Conservation (phyloP, 2,888 invertebrate genomes). For the Melieria picta region DNA sequence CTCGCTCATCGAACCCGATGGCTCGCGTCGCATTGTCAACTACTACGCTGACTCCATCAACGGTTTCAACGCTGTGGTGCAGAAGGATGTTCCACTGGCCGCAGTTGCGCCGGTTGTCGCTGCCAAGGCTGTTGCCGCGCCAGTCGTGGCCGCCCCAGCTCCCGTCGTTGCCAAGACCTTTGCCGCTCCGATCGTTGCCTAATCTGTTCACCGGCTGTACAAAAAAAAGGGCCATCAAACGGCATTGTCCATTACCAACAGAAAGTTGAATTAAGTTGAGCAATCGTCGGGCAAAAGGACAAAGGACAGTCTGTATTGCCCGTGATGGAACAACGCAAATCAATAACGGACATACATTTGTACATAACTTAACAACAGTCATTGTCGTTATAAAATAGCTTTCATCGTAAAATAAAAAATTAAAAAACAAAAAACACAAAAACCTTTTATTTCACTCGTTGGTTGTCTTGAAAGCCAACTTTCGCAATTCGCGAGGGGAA, state of each 20-base stretch:
- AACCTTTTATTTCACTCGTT: background rate
- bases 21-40: conserved; percentile 67
- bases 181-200: conserved; percentile 57
- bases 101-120: conserved; percentile 65
- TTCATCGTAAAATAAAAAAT: conserved; percentile 54
- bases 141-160: conserved; percentile 54
- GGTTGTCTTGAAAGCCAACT: conserved; percentile 18
- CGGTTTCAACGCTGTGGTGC: conserved; percentile 68
- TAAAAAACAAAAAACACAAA: conserved; percentile 37
- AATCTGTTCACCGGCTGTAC: conserved; percentile 31
- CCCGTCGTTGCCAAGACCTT: conserved; percentile 55
- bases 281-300: too few relatives aligned
- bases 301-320: background rate
- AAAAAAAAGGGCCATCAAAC: background rate
- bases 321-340: conserved; percentile 45
- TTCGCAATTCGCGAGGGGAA: too few relatives aligned
- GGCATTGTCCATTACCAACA: too few relatives aligned
- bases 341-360: conserved; percentile 64
- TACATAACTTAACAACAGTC: conserved; percentile 57
- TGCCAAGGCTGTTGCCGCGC: conserved; percentile 55
- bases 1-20: conserved; percentile 67
- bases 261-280: background rate
- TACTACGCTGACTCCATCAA: conserved; percentile 67
- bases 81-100: conserved; percentile 64
- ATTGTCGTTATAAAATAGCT: conserved; percentile 60